Base-by-base conservation (phyloP, 2,888 invertebrate species). In the Polyommatus icarus region DNA sequence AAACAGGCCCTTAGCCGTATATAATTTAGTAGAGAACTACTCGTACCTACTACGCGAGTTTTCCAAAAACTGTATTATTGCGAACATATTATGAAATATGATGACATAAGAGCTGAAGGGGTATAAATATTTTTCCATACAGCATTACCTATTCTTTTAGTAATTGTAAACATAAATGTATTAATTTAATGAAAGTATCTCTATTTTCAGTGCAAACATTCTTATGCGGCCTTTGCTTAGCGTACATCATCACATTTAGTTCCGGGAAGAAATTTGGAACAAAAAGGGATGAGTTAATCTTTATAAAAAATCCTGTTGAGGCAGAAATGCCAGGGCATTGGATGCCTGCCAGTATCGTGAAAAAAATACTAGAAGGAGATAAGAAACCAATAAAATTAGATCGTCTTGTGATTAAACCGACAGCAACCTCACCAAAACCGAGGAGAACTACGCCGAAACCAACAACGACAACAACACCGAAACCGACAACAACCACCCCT, bases 301-400 rank as follows among this genome's bases (percentile, higher is more conserved):
- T 87, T 78, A 87, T 91, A 20, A 88, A 87, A 0, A 91, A 91
- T 76, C 90, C 90, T 0, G 83, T 90, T 0, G 90, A 90, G 82
- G 85, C 90, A 0, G 82, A 87, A 3, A 84, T 90, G 86, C 90
- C 90, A 0, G 88, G 90, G 0, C 90, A 91, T 77, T 91, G 90
- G 90, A 82, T 91, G 57, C 90, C 90, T 0, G 77, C 86, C 3
- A 90, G 90, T 79, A 83, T 91, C 4, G 79, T 90, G 6, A 91
- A 89, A 81, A 80, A 82, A 0, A 86, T 87, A n/a, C 81, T 88
- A 3, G 83, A 67, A 67, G 29, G 6, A 32, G 15, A 29, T 32
- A 15, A 67, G 15, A 67, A 67, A 67, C 67, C 67, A 29, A 29
- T 20, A 67, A 32, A 29, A 32, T 67, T 29, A 6, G 67, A 32